phyloP scores from a whole-genome alignment of 2,888 invertebrate genomes.

The Julus scandinavius region DNA sequence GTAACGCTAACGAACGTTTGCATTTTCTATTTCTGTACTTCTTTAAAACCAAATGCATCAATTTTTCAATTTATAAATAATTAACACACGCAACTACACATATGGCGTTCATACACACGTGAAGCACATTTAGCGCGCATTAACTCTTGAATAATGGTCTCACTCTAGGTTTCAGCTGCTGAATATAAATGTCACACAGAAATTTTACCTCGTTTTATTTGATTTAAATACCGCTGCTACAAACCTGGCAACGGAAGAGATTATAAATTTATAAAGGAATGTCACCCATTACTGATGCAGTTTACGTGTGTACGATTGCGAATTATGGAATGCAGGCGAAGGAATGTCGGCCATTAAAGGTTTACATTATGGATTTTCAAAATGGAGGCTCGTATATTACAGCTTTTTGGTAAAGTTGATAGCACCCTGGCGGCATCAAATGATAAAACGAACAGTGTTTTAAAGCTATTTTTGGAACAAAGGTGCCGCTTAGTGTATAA shows the following conservation, averaged over 20 bases:
- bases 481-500: background rate
- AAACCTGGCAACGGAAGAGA: constrained; percentile 7
- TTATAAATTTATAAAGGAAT: constrained; percentile 40
- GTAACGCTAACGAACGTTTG: background rate
- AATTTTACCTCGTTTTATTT: constrained; percentile 43
- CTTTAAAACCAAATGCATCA: background rate
- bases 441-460: background rate
- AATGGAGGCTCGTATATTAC: background rate
- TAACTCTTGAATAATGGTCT: constrained; percentile 13
- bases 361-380: constrained; percentile 14
- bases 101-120: background rate
- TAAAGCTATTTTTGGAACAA: background rate
- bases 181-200: constrained; percentile 37
- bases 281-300: constrained; percentile 28
- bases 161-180: constrained; percentile 5
- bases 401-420: background rate
- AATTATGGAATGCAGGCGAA: constrained; percentile 36
- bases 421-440: background rate
- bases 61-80: background rate
- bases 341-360: constrained; percentile 7
- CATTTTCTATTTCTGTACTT: background rate
- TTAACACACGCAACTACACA: background rate
- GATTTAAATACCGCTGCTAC: constrained; percentile 17
- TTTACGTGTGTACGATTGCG: background rate
- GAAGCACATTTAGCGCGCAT: background rate